Conservation (phyloP, 2,888 invertebrate species). For the Pristionchus entomophagus region DNA sequence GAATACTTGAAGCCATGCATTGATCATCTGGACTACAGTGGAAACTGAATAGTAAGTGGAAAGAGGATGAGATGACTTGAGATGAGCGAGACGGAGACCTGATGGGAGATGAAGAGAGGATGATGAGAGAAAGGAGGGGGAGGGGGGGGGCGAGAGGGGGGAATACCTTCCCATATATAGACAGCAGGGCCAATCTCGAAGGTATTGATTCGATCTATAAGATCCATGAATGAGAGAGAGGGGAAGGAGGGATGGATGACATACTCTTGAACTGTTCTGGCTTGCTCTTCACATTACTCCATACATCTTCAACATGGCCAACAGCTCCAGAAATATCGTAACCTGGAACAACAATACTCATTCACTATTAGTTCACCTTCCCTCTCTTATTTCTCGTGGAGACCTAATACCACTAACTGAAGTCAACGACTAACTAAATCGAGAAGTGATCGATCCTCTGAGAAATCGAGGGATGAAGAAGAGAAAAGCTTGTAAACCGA, state of each 20-base stretch:
- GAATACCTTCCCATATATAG: conserved; percentile 71
- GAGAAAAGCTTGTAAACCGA: conserved; percentile 73
- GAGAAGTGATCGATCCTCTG: conserved; percentile 68
- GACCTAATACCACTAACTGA: no score
- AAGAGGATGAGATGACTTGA: conserved; percentile 62
- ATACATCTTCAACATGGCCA: conserved; percentile 67
- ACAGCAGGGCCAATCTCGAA: conserved; percentile 70
- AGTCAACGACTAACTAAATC: conserved; percentile 57
- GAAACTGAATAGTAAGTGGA: conserved; percentile 67
- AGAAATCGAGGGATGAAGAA: conserved; percentile 74
- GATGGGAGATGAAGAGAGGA: not conserved
- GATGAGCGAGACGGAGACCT: conserved; percentile 61
- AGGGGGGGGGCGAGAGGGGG: not conserved
- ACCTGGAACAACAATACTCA: conserved; percentile 47
- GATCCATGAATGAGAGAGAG: not conserved
- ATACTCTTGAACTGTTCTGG: conserved; percentile 58
- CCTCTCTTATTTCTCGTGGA: no score
- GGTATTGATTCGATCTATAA: conserved; percentile 54
- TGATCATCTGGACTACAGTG: conserved; percentile 66
- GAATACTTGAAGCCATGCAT: conserved; percentile 64
- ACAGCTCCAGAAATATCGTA: conserved; percentile 67
- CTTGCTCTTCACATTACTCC: conserved; percentile 57
- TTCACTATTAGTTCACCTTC: no score
- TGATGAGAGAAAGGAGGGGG: not conserved
- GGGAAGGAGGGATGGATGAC: no score